A percentile compares a stretch with the other conserved stretches of the same genome.
Conservation (phyloP, 2,797 vertebrate species). For the Pangasius djambal region DNA sequence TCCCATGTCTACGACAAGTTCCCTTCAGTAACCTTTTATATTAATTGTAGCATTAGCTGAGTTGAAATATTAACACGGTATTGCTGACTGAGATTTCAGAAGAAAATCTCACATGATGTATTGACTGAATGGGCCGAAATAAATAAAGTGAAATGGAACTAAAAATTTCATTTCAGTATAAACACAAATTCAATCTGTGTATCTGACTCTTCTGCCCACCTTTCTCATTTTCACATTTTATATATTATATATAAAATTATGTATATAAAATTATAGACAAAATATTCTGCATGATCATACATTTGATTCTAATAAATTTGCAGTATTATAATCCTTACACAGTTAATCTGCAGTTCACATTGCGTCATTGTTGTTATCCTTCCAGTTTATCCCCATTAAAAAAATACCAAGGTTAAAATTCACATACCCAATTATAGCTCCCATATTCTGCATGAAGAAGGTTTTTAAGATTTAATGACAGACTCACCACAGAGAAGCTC, state of each 20-base stretch:
- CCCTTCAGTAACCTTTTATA: conserved; percentile 30
- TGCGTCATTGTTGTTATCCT: background rate
- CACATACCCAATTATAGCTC: background rate
- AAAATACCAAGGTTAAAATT: background rate
- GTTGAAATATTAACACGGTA: conserved; percentile 23
- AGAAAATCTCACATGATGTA: background rate
- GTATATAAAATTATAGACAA: background rate
- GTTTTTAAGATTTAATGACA: background rate
- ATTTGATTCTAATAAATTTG: background rate
- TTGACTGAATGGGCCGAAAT: background rate
- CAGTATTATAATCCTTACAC: background rate
- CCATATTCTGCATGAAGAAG: background rate
- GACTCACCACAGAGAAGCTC: conserved; percentile 44
- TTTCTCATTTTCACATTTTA: background rate
- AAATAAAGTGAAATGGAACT: background rate
- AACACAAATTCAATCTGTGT: background rate
- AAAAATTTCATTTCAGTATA: too few relatives aligned
- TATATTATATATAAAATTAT: background rate
- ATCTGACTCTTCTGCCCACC: background rate
- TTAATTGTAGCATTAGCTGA: conserved; percentile 12
- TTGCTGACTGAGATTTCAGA: background rate
- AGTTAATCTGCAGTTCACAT: background rate
- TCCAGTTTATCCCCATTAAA: background rate
- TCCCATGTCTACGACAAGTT: conserved; percentile 6
- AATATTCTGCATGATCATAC: background rate